Conservation (phyloP, 2,113 vertebrate species). For the Chaetodon trifascialis region DNA sequence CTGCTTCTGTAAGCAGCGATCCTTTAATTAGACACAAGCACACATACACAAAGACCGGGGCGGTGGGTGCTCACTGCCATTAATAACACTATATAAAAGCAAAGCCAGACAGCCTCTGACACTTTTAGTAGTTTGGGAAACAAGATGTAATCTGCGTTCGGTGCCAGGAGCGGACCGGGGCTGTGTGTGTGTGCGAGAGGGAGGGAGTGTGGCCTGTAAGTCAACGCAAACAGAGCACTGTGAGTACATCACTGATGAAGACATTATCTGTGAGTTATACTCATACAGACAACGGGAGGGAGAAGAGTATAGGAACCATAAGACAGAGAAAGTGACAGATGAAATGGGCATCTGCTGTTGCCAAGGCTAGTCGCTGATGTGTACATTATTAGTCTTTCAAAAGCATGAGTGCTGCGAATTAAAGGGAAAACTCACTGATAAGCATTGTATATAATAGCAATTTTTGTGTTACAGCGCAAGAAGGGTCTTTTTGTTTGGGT, state of each 20-base stretch:
- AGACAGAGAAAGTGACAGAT: conserved; percentile 53
- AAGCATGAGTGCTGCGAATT: conserved; percentile 32
- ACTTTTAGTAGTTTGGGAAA: conserved; percentile 87
- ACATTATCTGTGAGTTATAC: conserved; percentile 80
- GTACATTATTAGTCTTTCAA: conserved; percentile 53
- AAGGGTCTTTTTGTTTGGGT: conserved; percentile 18
- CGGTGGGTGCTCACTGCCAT: conserved; percentile 76
- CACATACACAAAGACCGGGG: conserved; percentile 71
- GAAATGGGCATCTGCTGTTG: conserved; percentile 62
- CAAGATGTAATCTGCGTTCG: conserved; percentile 84
- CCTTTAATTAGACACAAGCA: conserved; percentile 84
- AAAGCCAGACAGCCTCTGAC: conserved; percentile 84
- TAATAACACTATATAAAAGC: conserved; percentile 87
- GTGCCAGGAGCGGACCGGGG: conserved; percentile 83
- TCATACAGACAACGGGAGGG: conserved; percentile 57
- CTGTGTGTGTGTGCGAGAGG: conserved; percentile 49
- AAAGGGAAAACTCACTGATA: conserved; percentile 18
- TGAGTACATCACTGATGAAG: conserved; percentile 79
- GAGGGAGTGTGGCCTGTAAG: conserved; percentile 77
- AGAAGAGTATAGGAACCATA: conserved; percentile 58
- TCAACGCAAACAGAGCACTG: conserved; percentile 77
- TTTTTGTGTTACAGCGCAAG: neutral
- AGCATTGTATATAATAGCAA: conserved; percentile 5
- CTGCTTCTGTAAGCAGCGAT: conserved; percentile 80
- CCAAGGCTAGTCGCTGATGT: conserved; percentile 57